A percentile compares a stretch with the other conserved stretches of the same genome.
Evolutionary conservation across 2,888 invertebrate species (phyloP).

Genomic region (Drosophila mimetica): DNA sequence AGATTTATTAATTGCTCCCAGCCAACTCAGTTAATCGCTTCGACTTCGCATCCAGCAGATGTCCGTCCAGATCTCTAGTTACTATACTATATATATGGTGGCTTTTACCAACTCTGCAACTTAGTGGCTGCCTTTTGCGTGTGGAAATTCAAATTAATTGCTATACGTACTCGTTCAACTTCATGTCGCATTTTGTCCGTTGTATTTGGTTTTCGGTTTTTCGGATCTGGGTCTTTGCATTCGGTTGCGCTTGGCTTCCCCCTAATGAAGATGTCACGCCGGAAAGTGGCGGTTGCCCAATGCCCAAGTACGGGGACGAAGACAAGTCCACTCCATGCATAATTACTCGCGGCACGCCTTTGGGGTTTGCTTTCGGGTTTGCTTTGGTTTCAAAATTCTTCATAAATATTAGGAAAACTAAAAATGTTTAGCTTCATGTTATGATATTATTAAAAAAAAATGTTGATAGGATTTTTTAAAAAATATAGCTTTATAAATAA

Average conservation of each 20-base stretch:
- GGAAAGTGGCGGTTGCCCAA: slow-evolving; percentile 54
- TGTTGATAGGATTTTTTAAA: no score
- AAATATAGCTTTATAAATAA: no score
- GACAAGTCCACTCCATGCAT: slow-evolving; percentile 57
- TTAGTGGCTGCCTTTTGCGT: slow-evolving; percentile 72
- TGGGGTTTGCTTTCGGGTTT: slow-evolving; percentile 9
- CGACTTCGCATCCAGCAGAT: slow-evolving; percentile 38
- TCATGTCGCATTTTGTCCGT: slow-evolving; percentile 37
- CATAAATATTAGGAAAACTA: neutral
- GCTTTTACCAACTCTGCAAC: no score
- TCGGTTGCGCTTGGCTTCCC: slow-evolving; percentile 64
- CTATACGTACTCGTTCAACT: slow-evolving; percentile 53
- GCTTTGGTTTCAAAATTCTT: slow-evolving; percentile 5
- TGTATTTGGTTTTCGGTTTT: slow-evolving; percentile 14
- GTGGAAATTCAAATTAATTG: slow-evolving; percentile 79
- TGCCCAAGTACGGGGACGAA: slow-evolving; percentile 37
- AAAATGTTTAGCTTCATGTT: neutral
- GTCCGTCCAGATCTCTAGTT: slow-evolving; percentile 44
- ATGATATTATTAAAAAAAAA: no score
- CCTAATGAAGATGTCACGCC: slow-evolving; percentile 70
- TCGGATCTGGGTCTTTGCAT: slow-evolving; percentile 22
- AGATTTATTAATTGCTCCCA: slow-evolving; percentile 74
- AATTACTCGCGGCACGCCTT: slow-evolving; percentile 39
- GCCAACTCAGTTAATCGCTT: slow-evolving; percentile 53
- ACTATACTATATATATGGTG: neutral